Percentiles rank a stretch among this genome's conserved stretches.
These are phyloP conservation scores for Drosophila orena DNA, from an alignment of 1,140 invertebrate genomes.

Conservation along the genomic window DNA sequence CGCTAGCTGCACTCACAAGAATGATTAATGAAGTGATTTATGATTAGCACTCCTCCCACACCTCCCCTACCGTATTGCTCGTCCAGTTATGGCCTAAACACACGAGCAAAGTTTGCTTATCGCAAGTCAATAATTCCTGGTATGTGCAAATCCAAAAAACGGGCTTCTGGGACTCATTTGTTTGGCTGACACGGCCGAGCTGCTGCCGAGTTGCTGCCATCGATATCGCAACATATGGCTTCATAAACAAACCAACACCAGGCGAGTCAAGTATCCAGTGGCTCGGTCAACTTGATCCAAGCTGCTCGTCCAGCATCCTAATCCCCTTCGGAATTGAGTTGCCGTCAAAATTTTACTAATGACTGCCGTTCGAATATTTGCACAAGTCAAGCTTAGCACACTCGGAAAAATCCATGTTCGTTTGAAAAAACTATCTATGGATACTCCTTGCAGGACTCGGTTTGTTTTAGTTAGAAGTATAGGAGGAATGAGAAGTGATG, in stretches of 20 bases:
- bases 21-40: neutral
- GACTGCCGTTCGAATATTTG: slow-evolving; percentile 49
- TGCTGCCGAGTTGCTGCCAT: slow-evolving; percentile 13
- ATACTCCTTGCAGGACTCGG: too few relatives aligned
- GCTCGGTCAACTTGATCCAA: slow-evolving; percentile 19
- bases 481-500: too few relatives aligned
- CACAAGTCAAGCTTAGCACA: slow-evolving; percentile 18
- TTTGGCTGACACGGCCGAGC: slow-evolving; percentile 12
- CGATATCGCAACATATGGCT: slow-evolving; percentile 42
- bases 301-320: neutral
- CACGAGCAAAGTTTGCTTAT: slow-evolving; percentile 1
- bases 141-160: slow-evolving; percentile 17
- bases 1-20: too few relatives aligned
- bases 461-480: too few relatives aligned
- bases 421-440: too few relatives aligned
- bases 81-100: neutral
- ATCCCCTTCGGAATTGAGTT: slow-evolving; percentile 40
- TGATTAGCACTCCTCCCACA: neutral
- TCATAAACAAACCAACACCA: slow-evolving; percentile 47
- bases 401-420: neutral
- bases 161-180: slow-evolving; percentile 20
- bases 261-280: slow-evolving; percentile 37
- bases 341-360: slow-evolving; percentile 72
- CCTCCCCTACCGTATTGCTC: too few relatives aligned
- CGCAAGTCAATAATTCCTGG: slow-evolving; percentile 10